Percentiles rank a stretch among this genome's conserved stretches.
These are phyloP conservation scores for Acleris cristana DNA, from an alignment of 2,888 invertebrate genomes.

Conservation along the genomic window DNA sequence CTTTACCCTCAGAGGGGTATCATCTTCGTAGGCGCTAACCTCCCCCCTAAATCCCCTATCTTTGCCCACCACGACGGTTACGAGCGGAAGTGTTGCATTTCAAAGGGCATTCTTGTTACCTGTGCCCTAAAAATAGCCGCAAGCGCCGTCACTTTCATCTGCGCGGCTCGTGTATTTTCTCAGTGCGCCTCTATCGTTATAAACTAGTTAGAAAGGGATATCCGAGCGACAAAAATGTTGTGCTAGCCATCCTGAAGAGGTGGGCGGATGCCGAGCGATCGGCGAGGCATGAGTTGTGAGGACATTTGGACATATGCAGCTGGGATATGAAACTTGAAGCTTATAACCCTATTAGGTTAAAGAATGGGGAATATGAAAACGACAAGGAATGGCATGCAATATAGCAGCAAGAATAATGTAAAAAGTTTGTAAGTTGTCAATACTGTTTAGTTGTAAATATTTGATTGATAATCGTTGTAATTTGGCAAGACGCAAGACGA, in stretches of 20 bases:
- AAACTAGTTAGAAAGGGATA: too few species aligned
- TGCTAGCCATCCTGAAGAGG: slow-evolving; percentile 15
- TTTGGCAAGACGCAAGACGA: too few species aligned
- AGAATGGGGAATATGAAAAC: too few species aligned
- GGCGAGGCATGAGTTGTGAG: slow-evolving; percentile 9
- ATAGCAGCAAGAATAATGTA: too few species aligned
- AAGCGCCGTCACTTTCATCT: slow-evolving; percentile 38
- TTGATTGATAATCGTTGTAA: too few species aligned
- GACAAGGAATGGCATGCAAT: too few species aligned
- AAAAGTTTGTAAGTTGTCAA: too few species aligned
- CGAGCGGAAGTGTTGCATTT: slow-evolving; percentile 80
- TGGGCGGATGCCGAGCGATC: slow-evolving; percentile 31
- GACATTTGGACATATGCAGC: not conserved
- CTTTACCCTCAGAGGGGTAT: slow-evolving; percentile 9
- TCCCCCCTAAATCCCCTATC: slow-evolving; percentile 39
- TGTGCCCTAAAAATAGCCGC: slow-evolving; percentile 74
- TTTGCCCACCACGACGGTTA: slow-evolving; percentile 54
- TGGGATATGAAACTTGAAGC: not conserved
- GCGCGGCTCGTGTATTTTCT: too few species aligned
- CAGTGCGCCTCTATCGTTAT: too few species aligned
- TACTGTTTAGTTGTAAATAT: too few species aligned
- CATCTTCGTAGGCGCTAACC: slow-evolving; percentile 43
- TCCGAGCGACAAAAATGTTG: too few species aligned
- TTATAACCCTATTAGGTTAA: too few species aligned
- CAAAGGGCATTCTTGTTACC: slow-evolving; percentile 83